Percentiles rank a stretch among this genome's conserved stretches.
These are phyloP conservation scores for Calidris pugnax DNA, from an alignment of 2,113 vertebrate genomes.

Conservation along the genomic window DNA sequence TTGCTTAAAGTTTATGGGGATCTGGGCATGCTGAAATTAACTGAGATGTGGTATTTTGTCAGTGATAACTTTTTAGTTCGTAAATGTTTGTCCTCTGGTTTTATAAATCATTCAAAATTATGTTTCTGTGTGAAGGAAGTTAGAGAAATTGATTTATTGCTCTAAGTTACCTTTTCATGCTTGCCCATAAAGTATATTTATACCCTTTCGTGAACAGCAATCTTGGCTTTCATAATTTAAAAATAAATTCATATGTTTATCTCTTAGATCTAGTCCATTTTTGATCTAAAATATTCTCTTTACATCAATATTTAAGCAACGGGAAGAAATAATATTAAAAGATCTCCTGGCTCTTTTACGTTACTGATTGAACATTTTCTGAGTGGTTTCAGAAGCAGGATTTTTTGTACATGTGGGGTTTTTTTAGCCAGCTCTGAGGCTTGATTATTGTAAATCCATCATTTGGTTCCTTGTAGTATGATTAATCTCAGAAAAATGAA, in stretches of 20 bases:
- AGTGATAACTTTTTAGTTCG: neutral
- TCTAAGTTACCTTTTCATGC: neutral
- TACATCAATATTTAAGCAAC: slow-evolving; percentile 3
- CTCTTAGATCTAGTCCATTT: neutral
- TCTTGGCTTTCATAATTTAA: slow-evolving; percentile 1
- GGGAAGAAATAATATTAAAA: slow-evolving; percentile 9
- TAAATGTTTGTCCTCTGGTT: neutral
- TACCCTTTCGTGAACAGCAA: neutral
- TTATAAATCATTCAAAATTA: neutral
- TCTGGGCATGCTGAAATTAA: neutral
- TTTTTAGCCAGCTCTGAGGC: neutral
- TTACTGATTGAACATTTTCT: neutral
- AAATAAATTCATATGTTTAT: neutral
- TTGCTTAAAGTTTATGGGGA: neutral
- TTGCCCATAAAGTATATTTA: neutral
- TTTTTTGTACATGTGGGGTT: neutral
- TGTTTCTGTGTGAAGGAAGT: neutral
- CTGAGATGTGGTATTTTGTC: neutral
- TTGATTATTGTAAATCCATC: slow-evolving; percentile 45
- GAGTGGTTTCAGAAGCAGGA: neutral
- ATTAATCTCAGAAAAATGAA: slow-evolving; percentile 49
- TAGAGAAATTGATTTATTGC: neutral
- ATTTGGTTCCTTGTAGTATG: neutral
- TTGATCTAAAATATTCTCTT: neutral
- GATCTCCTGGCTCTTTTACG: neutral